Evolutionary conservation across 2,797 vertebrate species (phyloP).

Genomic region (Darevskia nairensis): DNA sequence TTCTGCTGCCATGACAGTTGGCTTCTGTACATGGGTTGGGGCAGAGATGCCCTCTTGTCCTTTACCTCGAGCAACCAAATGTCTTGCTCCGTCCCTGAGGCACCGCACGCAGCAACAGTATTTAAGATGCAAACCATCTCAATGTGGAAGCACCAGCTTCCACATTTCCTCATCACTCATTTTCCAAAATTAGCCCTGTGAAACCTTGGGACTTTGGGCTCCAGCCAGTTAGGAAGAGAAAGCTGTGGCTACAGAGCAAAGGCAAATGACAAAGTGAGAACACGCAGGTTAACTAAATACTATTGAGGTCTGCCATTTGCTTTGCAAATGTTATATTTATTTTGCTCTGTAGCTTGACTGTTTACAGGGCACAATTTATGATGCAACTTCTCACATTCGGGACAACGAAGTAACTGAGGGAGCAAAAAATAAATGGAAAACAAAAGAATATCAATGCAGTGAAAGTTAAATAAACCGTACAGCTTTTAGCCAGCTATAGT

Average conservation of each 20-base stretch:
- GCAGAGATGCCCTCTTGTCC: no score
- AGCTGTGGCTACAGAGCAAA: neutral
- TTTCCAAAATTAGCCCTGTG: neutral
- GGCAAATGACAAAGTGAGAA: neutral
- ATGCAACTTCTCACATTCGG: neutral
- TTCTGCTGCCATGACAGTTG: no score
- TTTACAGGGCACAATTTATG: neutral
- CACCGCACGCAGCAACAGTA: neutral
- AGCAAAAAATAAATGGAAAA: constrained; percentile 2
- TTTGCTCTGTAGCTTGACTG: neutral
- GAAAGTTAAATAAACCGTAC: constrained; percentile 44
- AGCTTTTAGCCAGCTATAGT: constrained; percentile 39
- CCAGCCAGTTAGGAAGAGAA: neutral
- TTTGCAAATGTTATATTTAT: neutral
- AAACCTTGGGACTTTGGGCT: neutral
- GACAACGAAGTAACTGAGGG: neutral
- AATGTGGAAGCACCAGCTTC: no score
- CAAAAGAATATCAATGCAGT: constrained; percentile 8
- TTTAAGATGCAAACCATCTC: neutral
- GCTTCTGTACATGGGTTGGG: no score
- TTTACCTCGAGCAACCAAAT: no score
- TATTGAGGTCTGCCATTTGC: neutral
- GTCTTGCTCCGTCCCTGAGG: no score
- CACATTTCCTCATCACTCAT: neutral
- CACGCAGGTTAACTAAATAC: neutral